A percentile compares a stretch with the other conserved stretches of the same genome.
phyloP scores from a whole-genome alignment of 2,888 invertebrate genomes.

The Graphium colonna region DNA sequence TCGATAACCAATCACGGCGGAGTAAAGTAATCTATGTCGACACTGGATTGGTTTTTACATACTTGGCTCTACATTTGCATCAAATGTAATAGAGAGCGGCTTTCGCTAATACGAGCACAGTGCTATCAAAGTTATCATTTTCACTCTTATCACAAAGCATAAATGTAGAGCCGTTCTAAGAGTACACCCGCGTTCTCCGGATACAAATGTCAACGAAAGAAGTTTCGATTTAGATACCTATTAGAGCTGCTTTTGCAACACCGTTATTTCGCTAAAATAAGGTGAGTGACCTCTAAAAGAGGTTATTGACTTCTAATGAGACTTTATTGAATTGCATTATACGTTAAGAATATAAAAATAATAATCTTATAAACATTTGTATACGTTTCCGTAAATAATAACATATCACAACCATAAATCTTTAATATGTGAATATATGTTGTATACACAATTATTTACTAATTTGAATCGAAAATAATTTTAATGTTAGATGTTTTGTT shows the following conservation, averaged over 20 bases:
- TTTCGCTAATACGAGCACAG: neutral
- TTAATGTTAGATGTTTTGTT: too few species aligned
- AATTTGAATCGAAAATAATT: too few species aligned
- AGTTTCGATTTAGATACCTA: too few species aligned
- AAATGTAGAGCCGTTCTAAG: constrained; percentile 21
- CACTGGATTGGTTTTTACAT: constrained; percentile 25
- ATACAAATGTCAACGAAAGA: constrained; percentile 22
- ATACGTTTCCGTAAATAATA: too few species aligned
- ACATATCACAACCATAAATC: too few species aligned
- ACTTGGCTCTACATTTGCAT: neutral
- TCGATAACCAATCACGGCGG: constrained; percentile 1
- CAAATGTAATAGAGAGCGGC: neutral
- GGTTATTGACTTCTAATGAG: constrained; percentile 40
- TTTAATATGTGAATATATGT: too few species aligned
- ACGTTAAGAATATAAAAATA: neutral
- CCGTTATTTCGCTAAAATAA: constrained; percentile 23
- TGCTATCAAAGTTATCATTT: constrained; percentile 8
- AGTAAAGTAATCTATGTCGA: neutral
- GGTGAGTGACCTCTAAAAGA: constrained; percentile 53
- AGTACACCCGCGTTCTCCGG: constrained; percentile 14
- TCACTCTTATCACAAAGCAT: constrained; percentile 9
- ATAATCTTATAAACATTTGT: neutral
- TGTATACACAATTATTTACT: too few species aligned
- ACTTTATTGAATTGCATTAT: neutral
- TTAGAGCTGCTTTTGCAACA: neutral